These are phyloP conservation scores for Heliocidaris tuberculata DNA, from an alignment of 35 echinoderm and acorn worm species.

Conservation along the genomic window DNA sequence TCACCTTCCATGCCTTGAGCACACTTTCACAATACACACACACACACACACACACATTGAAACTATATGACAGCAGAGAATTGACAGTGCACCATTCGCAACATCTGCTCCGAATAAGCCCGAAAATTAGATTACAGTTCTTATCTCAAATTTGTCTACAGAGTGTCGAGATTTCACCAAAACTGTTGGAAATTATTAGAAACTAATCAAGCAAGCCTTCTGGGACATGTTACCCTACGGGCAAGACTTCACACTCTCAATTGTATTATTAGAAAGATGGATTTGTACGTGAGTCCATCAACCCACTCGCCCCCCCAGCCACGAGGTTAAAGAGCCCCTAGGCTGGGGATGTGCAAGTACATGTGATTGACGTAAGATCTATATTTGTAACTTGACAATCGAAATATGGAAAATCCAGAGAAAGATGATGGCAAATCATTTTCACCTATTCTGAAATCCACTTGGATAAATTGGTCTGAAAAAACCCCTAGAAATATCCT, in stretches of 20 bases:
- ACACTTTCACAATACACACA: neutral
- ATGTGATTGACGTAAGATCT: too few species aligned
- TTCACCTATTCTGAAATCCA: too few species aligned
- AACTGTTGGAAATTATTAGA: constrained; percentile 9
- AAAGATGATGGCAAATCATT: too few species aligned
- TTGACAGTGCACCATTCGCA: neutral
- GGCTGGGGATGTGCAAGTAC: neutral
- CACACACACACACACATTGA: neutral
- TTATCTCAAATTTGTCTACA: constrained; percentile 13
- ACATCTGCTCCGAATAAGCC: constrained; percentile 8
- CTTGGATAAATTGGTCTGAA: too few species aligned
- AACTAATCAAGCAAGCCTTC: neutral
- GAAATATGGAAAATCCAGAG: too few species aligned
- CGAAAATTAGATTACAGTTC: neutral
- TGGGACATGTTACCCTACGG: neutral
- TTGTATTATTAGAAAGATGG: constrained; percentile 3
- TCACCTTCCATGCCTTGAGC: neutral
- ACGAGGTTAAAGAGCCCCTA: neutral
- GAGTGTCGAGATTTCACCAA: neutral
- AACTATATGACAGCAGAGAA: neutral
- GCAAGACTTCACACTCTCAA: neutral
- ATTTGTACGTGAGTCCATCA: neutral
- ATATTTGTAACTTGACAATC: too few species aligned
- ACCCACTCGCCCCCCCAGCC: neutral
- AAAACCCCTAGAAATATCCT: too few species aligned